These are phyloP conservation scores for Liolophura sinensis DNA, from an alignment of 1,140 invertebrate species.

Conservation along the genomic window DNA sequence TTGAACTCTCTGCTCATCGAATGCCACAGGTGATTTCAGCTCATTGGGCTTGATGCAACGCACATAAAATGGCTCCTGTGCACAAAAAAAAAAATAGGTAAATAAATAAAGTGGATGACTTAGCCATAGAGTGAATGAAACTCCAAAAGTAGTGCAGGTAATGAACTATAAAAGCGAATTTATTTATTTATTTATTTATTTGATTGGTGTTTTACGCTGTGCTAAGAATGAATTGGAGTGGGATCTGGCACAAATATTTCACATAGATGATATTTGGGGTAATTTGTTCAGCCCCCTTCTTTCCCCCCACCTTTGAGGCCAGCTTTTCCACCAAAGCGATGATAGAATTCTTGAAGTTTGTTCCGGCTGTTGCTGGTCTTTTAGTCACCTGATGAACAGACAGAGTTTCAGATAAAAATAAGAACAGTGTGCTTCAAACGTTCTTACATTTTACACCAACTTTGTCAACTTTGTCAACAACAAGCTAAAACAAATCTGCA, in stretches of 20 bases:
- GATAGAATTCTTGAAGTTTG: constrained; percentile 94
- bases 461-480: no score
- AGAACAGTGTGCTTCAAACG: no score
- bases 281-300: background rate
- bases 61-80: constrained; percentile 90
- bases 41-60: constrained; percentile 95
- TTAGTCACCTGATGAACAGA: constrained; percentile 78
- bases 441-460: no score
- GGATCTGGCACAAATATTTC: constrained; percentile 12
- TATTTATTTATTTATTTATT: background rate
- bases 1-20: constrained; percentile 76
- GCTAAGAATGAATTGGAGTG: background rate
- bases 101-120: background rate
- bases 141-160: background rate
- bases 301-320: constrained; percentile 77
- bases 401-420: background rate
- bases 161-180: no score
- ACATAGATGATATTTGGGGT: background rate
- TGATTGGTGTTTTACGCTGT: background rate
- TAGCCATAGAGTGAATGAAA: background rate
- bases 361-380: constrained; percentile 87
- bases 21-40: constrained; percentile 79
- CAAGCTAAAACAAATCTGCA: no score
- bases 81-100: constrained; percentile 9
- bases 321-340: constrained; percentile 84